Conservation (phyloP, 2,797 vertebrate genomes). For the Hypotaenidia philippensis region DNA sequence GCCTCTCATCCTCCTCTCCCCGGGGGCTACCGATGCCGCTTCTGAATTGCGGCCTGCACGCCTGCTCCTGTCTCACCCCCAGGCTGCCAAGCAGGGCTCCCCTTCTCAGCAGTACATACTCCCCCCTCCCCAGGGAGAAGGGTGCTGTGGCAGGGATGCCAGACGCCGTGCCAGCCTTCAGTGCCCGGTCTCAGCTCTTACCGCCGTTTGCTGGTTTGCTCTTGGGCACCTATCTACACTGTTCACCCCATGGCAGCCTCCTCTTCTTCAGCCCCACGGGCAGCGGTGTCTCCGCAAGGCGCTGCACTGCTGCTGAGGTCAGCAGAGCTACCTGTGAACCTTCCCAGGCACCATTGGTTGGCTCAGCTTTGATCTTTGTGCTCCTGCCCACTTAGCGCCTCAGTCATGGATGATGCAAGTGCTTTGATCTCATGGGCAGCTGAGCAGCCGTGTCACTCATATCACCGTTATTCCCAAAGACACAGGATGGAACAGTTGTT, state of each 20-base stretch:
- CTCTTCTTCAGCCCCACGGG: not conserved
- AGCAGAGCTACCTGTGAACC: not conserved
- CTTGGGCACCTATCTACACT: not conserved
- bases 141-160: not conserved
- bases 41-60: not conserved
- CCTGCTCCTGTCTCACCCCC: not conserved
- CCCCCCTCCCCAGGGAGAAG: rapidly evolving
- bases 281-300: rapidly evolving
- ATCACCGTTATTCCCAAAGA: not conserved
- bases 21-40: not conserved
- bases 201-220: not conserved
- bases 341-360: not conserved
- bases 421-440: not conserved
- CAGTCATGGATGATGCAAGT: not conserved
- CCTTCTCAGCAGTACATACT: rapidly evolving
- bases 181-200: not conserved
- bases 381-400: not conserved
- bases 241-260: not conserved
- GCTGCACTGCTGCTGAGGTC: not conserved
- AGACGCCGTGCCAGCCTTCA: rapidly evolving
- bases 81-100: not conserved
- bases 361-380: not conserved
- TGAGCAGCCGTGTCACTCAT: not conserved
- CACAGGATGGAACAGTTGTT: not conserved
- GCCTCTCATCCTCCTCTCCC: slow-evolving; percentile 1